A percentile compares a stretch with the other conserved stretches of the same genome.
These are phyloP conservation scores for Aegotheles bennettii DNA, from an alignment of 2,113 vertebrate species.

Conservation along the genomic window DNA sequence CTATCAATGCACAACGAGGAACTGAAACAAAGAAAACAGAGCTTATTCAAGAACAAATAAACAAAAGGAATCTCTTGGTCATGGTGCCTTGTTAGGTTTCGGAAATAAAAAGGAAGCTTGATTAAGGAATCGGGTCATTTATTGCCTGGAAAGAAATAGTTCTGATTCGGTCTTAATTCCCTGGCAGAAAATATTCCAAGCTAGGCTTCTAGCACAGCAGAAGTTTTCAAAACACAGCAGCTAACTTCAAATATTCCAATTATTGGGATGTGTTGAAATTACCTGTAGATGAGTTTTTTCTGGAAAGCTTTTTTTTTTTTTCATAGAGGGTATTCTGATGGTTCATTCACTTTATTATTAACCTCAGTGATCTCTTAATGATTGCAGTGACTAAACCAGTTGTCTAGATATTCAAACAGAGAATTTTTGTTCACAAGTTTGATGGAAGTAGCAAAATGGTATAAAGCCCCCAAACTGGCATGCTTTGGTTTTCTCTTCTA, in stretches of 20 bases:
- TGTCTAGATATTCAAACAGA: neutral
- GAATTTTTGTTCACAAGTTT: neutral
- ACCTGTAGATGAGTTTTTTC: neutral
- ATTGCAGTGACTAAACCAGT: neutral
- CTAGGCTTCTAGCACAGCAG: neutral
- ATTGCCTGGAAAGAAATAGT: slow-evolving; percentile 32
- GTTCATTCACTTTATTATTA: neutral
- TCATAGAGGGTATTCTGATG: neutral
- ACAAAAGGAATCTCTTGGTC: neutral
- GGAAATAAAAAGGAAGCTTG: neutral
- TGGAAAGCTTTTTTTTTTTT: neutral
- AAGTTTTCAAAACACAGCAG: neutral
- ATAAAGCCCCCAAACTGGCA: neutral
- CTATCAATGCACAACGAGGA: neutral
- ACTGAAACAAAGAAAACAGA: neutral
- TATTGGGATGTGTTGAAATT: neutral
- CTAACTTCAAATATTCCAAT: neutral
- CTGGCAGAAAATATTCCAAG: slow-evolving; percentile 2
- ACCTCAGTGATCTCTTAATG: neutral
- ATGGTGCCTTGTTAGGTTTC: neutral
- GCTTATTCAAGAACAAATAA: neutral
- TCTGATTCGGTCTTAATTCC: neutral
- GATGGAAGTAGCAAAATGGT: neutral
- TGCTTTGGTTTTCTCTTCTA: neutral
- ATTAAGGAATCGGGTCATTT: slow-evolving; percentile 28